Percentiles rank a stretch among this genome's conserved stretches.
phyloP scores from a whole-genome alignment of 2,888 invertebrate genomes.

The Drosophila neonasuta region DNA sequence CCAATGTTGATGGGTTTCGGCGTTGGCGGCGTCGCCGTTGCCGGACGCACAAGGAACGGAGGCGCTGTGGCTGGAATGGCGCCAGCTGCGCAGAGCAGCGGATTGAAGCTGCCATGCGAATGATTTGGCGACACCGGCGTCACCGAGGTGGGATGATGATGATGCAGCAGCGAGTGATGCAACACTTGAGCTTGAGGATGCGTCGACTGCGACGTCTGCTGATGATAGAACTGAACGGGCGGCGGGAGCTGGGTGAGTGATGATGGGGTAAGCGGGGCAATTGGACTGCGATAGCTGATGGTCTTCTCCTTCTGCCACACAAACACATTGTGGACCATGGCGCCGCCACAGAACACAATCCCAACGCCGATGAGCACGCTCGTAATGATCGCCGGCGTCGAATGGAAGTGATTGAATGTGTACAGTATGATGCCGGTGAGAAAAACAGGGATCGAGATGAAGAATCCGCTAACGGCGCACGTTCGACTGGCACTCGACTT shows the following conservation, averaged over 20 bases:
- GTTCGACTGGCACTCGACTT: slow-evolving; percentile 95
- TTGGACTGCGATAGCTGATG: slow-evolving; percentile 86
- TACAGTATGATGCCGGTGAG: slow-evolving; percentile 95
- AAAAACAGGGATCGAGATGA: slow-evolving; percentile 96
- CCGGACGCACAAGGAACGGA: slow-evolving; percentile 78
- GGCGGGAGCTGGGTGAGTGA: slow-evolving; percentile 44
- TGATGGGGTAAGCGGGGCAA: slow-evolving; percentile 26
- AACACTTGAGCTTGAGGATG: neutral
- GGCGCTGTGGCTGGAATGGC: slow-evolving; percentile 66
- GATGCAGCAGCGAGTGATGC: slow-evolving; percentile 50
- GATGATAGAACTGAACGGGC: neutral
- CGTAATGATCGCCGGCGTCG: slow-evolving; percentile 94
- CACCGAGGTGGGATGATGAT: slow-evolving; percentile 80
- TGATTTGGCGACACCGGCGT: slow-evolving; percentile 82
- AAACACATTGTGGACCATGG: slow-evolving; percentile 97
- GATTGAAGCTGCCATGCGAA: slow-evolving; percentile 82
- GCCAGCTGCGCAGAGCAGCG: slow-evolving; percentile 63
- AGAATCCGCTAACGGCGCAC: slow-evolving; percentile 96
- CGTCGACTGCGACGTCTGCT: slow-evolving; percentile 1
- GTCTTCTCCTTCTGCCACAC: slow-evolving; percentile 96
- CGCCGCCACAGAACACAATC: slow-evolving; percentile 94
- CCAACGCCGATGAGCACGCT: slow-evolving; percentile 95
- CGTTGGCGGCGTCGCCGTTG: slow-evolving; percentile 82
- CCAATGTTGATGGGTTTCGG: slow-evolving; percentile 73
- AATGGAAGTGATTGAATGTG: slow-evolving; percentile 95